These are phyloP conservation scores for Hyposoter didymator DNA, from an alignment of 2,888 invertebrate species.

Conservation along the genomic window DNA sequence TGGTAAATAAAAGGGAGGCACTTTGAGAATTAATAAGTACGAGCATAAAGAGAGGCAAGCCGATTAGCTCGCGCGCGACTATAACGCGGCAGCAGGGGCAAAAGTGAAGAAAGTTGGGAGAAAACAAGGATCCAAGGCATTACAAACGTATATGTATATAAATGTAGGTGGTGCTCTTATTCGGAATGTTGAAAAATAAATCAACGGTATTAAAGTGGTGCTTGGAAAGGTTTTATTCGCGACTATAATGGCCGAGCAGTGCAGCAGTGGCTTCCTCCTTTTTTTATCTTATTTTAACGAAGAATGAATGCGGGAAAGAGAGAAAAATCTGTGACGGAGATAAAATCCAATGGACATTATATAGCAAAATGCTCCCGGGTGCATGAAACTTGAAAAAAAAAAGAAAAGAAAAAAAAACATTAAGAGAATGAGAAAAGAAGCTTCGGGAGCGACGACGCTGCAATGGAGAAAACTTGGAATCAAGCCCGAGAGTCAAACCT, in stretches of 20 bases:
- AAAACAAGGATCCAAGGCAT: conserved; percentile 18
- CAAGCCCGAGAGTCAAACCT: conserved; percentile 13
- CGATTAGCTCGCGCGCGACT: conserved; percentile 25
- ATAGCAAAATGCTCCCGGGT: conserved; percentile 31
- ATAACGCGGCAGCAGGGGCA: conserved; percentile 3
- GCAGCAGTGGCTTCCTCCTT: conserved; percentile 38
- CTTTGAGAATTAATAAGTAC: conserved; percentile 10
- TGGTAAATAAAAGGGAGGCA: conserved; percentile 1
- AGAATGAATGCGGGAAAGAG: conserved; percentile 8
- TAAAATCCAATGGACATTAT: conserved; percentile 56
- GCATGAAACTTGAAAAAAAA: conserved; percentile 29
- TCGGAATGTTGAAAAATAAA: conserved; percentile 56
- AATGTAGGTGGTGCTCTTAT: conserved; percentile 1
- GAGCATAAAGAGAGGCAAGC: conserved; percentile 9
- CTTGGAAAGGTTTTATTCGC: conserved; percentile 58
- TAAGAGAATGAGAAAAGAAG: conserved; percentile 40
- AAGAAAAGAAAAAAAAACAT: conserved; percentile 44
- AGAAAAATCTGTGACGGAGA: conserved; percentile 35
- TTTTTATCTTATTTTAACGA: conserved; percentile 31
- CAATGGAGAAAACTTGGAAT: conserved; percentile 56
- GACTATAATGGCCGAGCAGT: conserved; percentile 50
- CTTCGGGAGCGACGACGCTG: conserved; percentile 27
- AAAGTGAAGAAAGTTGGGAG: conserved; percentile 29
- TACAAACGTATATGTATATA: conserved; percentile 13
- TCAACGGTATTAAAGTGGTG: conserved; percentile 50